Base-by-base conservation (phyloP, 2,888 invertebrate species). In the Bembecia ichneumoniformis region DNA sequence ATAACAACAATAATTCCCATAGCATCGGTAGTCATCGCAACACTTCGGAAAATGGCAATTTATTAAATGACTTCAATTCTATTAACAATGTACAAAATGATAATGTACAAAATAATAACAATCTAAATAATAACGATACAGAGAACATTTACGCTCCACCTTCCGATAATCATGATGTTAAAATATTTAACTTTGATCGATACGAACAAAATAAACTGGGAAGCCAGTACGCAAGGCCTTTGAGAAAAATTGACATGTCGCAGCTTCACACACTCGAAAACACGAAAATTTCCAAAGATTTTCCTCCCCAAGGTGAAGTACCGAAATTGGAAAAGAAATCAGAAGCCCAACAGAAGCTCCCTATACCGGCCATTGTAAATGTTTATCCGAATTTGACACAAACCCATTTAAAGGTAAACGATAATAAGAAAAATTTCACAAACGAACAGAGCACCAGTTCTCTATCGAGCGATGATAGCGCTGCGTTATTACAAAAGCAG, bases 401-500 rank as follows among this genome's bases (percentile, higher is more conserved):
- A 59, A 86, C 86, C 1, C 84, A 86, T 68, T 66, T 87, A 48
- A 86, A 87, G 66, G 84, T 81, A 3, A 87, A 86, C 55, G 84
- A 82, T 49, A 75, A 66, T 47, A 81, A 77, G 47, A 86, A 86
- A 59, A 78, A 77, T 3, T 84, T 84, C 55, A 84, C 82, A 1
- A 84, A 86, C 52, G 88, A 88, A 51, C 87, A 86, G 55, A 88
- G 88, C 53, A 87, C 87, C 1, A 88, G 88, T 57, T 88, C 88
- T 0, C 59, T 88, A 40, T 88, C 88, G 1, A 88, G 88, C 53
- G 88, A 88, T 48, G 88, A 88, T 49, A 88, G 88, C 55, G 87
- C 88, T 35, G 89, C 90, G 1, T 60, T 90, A 56, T 59, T 91
- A 50, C 88, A 90, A 49, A 89, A 90, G 17, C 91, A 91, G 54